Conservation (phyloP, 1,140 invertebrate genomes). For the Colletes gigas region DNA sequence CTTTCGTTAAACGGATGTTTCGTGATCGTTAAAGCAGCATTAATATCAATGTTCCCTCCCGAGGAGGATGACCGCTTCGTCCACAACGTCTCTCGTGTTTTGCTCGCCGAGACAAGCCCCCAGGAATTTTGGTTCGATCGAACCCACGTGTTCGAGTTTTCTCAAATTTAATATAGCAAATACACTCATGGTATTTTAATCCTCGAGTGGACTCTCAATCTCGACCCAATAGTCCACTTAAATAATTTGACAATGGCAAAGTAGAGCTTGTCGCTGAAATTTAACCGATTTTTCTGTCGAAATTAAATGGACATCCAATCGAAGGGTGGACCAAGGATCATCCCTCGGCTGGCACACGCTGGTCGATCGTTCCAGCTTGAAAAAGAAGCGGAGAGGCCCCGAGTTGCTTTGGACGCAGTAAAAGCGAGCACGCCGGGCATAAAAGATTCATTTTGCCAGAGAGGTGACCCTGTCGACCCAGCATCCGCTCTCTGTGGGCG, state of each 20-base stretch:
- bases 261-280: too few species aligned
- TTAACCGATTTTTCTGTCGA: too few species aligned
- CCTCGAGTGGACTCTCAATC: too few species aligned
- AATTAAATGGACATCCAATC: too few species aligned
- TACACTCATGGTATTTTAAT: too few species aligned
- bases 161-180: background rate
- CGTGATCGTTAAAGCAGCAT: conserved; percentile 50
- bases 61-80: conserved; percentile 12
- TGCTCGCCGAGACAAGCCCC: conserved; percentile 4
- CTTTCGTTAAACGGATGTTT: conserved; percentile 52
- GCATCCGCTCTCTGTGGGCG: conserved; percentile 67
- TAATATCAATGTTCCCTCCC: conserved; percentile 62
- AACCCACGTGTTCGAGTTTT: background rate
- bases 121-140: too few species aligned
- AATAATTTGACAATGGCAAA: too few species aligned
- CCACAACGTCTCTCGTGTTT: conserved; percentile 19
- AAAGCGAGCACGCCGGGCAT: conserved; percentile 56
- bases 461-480: conserved; percentile 67
- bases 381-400: conserved; percentile 22
- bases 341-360: background rate
- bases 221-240: too few species aligned
- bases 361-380: conserved; percentile 34
- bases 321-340: too few species aligned
- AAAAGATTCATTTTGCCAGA: conserved; percentile 66
- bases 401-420: conserved; percentile 49